phyloP scores from a whole-genome alignment of 30 jellyfish, hydroid and myxozoan genomes.

The Aurelia aurita complex sp. Pacific region DNA sequence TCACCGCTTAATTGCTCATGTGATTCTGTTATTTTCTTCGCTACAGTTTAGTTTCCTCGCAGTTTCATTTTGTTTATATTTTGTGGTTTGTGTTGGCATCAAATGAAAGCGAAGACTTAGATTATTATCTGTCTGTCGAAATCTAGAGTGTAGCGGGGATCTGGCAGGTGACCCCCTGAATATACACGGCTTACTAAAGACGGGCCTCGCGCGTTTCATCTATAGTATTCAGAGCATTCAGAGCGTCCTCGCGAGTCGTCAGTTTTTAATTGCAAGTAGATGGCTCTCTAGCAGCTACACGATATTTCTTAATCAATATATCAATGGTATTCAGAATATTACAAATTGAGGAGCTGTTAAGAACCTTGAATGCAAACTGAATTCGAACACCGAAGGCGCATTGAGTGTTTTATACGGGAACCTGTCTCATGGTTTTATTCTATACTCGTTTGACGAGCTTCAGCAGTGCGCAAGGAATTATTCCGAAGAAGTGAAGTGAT shows the following conservation, averaged over 20 bases:
- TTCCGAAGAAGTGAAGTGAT: neutral
- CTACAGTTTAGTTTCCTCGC: neutral
- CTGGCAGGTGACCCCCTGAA: too few species aligned
- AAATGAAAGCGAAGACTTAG: neutral
- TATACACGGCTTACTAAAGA: too few species aligned
- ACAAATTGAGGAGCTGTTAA: conserved; percentile 12
- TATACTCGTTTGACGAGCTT: conserved; percentile 4
- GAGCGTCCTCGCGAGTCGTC: neutral
- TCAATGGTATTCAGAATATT: too few species aligned
- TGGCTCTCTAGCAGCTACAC: conserved; percentile 16
- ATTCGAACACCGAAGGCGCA: conserved; percentile 56
- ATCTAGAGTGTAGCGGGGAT: too few species aligned
- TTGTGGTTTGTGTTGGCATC: conserved; percentile 6
- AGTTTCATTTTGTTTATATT: neutral
- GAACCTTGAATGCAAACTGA: conserved; percentile 50
- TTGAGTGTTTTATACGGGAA: conserved; percentile 26
- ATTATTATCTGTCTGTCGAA: too few species aligned
- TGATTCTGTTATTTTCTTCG: neutral
- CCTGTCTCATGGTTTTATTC: conserved; percentile 53
- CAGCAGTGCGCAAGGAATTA: neutral
- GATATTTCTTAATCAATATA: neutral
- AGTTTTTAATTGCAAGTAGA: too few species aligned
- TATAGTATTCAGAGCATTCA: neutral
- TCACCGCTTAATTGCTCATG: too few species aligned
- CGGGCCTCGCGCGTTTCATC: too few species aligned